These are phyloP conservation scores for Phyllostomus discolor DNA, from an alignment of 2,113 vertebrate species.

Conservation along the genomic window DNA sequence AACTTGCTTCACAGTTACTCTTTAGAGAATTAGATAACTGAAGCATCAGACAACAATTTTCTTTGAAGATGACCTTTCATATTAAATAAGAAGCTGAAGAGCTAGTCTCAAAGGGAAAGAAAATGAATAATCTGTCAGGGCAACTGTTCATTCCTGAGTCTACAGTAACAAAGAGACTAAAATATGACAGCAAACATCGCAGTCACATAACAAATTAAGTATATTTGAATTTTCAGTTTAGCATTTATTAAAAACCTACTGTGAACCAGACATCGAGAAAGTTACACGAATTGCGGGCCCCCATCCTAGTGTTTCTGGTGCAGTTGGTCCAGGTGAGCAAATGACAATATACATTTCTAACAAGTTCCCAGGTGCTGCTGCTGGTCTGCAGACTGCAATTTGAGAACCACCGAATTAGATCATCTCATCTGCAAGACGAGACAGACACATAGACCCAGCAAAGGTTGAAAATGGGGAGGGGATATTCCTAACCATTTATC, in stretches of 20 bases:
- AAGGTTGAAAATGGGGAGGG: rapidly evolving
- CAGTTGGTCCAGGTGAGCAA: neutral
- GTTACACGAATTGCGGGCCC: neutral
- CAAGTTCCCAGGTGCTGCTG: neutral
- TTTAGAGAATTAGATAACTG: slow-evolving; percentile 48
- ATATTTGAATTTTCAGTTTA: neutral
- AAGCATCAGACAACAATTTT: slow-evolving; percentile 41
- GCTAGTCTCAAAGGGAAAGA: slow-evolving; percentile 47
- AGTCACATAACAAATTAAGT: neutral
- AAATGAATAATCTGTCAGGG: slow-evolving; percentile 54
- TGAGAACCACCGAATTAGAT: neutral
- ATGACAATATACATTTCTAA: neutral
- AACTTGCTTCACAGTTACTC: slow-evolving; percentile 37
- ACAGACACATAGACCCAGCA: neutral
- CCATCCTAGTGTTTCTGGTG: neutral
- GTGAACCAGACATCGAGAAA: neutral
- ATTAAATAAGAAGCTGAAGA: slow-evolving; percentile 51
- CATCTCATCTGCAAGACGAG: neutral
- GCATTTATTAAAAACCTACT: neutral
- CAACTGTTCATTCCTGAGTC: slow-evolving; percentile 6
- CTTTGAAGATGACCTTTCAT: slow-evolving; percentile 59
- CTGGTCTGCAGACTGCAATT: neutral
- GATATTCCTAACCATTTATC: neutral
- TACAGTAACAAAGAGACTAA: neutral
- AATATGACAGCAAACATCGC: neutral